A percentile compares a stretch with the other conserved stretches of the same genome.
Conservation (phyloP, 2,888 invertebrate genomes). For the Mellilla xanthometata region DNA sequence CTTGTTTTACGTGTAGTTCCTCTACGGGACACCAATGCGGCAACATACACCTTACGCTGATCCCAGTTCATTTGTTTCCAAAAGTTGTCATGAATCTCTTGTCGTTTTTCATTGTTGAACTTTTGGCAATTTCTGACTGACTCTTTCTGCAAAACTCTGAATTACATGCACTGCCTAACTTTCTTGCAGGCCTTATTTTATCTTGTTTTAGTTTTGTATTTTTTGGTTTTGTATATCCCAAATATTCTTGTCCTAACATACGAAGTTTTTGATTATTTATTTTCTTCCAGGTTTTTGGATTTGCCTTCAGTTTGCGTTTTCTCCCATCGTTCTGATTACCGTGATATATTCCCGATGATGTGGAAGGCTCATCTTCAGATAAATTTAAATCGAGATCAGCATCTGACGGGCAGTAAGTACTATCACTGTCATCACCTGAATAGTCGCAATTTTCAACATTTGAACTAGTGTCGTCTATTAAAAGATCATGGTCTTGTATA, state of each 20-base stretch:
- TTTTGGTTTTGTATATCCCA: background rate
- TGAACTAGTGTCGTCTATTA: background rate
- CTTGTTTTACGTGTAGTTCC: too few species aligned
- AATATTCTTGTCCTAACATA: background rate
- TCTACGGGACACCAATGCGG: too few species aligned
- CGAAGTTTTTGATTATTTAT: background rate
- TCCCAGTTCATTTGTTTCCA: too few species aligned
- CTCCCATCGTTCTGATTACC: background rate
- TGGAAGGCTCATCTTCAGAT: background rate
- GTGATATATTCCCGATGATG: background rate
- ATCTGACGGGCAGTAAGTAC: background rate
- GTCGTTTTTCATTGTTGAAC: too few species aligned
- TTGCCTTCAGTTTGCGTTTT: background rate
- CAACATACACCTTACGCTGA: too few species aligned
- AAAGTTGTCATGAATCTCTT: too few species aligned
- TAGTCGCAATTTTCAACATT: background rate
- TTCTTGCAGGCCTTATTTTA: background rate
- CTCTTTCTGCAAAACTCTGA: too few species aligned
- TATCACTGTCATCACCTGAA: background rate
- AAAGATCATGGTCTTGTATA: background rate
- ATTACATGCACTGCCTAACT: too few species aligned
- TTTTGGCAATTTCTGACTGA: too few species aligned
- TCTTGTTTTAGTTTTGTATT: background rate
- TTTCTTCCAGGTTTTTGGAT: background rate
- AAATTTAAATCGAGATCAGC: background rate